Base-by-base conservation (phyloP, 2,888 invertebrate genomes). In the Strigamia transsilvanica region DNA sequence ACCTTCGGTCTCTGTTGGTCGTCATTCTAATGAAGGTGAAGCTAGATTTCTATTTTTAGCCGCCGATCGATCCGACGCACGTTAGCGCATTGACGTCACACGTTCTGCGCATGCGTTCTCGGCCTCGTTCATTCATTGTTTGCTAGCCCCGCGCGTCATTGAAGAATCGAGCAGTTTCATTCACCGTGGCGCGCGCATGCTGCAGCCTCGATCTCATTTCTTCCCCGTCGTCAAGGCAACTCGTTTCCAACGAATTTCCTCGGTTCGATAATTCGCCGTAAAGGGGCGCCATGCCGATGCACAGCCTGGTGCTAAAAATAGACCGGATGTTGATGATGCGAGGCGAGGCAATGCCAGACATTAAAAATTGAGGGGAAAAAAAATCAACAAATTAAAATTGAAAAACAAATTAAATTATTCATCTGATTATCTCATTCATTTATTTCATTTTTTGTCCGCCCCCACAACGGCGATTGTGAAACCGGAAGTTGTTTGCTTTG, bases 81-180 rank as follows among this genome's bases (percentile, higher is more conserved):
- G 73, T 73, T 73, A 73, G 73, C 73, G 73, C 73, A 73, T 73
- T 73, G 73, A 73, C 73, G 73, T 73, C 73, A 73, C 32, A 73
- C 23, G 5, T 7, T 73, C 2, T 3, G 73, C 23, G 73, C 73
- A 73, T 27, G 73, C 73, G 73, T 32, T 2, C 18, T 73, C 15
- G 9, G 27, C 27, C 27, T 27, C 23, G 73, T 73, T 73, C 73
- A 73, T 73, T 73, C 73, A 73, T 73, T 73, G 73, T 73, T 73
- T 73, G 73, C 73, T 23, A 32, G 73, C 7, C 15, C 2, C 32
- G 23, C 27, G 73, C 73, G 73, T 73, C 73, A 73, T 73, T 73
- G 73, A 73, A 27, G 73, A 73, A 27, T 73, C 73, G 27, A 12
- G 23, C 23, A 27, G 15, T 7, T 73, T 73, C 73, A 73, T 73